Evolutionary conservation across 2,113 vertebrate genomes (phyloP).

Genomic region (Carlito syrichta): DNA sequence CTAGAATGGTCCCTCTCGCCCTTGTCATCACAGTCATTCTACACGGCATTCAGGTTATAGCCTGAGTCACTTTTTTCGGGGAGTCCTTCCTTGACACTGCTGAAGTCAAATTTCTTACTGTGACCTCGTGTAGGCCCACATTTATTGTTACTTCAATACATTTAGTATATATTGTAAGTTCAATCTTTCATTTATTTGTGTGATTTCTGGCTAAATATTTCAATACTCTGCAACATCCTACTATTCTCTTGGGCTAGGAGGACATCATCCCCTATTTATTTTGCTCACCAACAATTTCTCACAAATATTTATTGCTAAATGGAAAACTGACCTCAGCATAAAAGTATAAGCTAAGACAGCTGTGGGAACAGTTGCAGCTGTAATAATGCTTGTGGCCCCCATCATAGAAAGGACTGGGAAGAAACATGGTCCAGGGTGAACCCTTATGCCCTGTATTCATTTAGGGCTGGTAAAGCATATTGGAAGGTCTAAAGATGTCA

Average conservation of each 20-base stretch:
- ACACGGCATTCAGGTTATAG: not conserved
- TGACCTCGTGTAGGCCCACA: fast-evolving
- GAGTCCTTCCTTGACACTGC: not conserved
- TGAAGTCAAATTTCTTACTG: not conserved
- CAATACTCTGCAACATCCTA: not conserved
- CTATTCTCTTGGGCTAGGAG: not conserved
- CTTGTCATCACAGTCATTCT: not conserved
- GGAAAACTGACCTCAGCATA: not conserved
- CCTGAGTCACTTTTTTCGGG: not conserved
- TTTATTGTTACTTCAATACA: too few species aligned
- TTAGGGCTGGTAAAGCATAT: not conserved
- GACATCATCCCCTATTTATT: not conserved
- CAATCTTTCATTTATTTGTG: not conserved
- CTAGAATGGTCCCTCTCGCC: too few species aligned
- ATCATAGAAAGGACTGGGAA: too few species aligned
- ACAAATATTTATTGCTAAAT: not conserved
- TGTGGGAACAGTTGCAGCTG: not conserved
- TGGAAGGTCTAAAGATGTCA: too few species aligned
- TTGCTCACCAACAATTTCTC: not conserved
- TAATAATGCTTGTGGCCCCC: not conserved
- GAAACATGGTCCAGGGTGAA: not conserved
- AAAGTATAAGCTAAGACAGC: not conserved
- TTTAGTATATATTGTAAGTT: not conserved
- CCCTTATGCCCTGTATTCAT: fast-evolving
- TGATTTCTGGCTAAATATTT: not conserved